Conservation (phyloP, 2,113 vertebrate genomes). For the Clarias magur region DNA sequence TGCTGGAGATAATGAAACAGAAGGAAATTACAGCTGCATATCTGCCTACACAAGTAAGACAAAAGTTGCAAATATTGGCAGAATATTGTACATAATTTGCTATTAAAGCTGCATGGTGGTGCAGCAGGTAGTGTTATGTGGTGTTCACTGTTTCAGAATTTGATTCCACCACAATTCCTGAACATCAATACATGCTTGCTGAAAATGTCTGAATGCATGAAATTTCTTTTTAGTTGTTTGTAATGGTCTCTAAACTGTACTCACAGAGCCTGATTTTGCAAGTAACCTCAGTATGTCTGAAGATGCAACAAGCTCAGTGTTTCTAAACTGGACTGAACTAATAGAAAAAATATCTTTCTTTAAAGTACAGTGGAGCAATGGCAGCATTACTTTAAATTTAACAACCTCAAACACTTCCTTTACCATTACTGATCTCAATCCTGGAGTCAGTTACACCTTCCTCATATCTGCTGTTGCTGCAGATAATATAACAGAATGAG, state of each 20-base stretch:
- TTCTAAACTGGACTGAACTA: conserved; percentile 5
- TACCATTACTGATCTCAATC: conserved; percentile 19
- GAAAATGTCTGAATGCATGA: neutral
- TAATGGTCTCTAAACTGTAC: neutral
- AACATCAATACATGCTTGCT: neutral
- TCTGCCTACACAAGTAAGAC: neutral
- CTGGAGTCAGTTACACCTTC: conserved; percentile 52
- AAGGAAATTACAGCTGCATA: neutral
- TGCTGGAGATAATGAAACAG: neutral
- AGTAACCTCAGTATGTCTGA: neutral
- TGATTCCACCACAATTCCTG: accelerated
- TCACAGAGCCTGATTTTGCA: conserved; percentile 18
- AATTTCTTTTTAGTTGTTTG: neutral
- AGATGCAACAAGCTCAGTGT: neutral
- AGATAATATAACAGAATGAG: conserved; percentile 30
- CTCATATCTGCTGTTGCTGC: conserved; percentile 32
- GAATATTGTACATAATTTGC: neutral
- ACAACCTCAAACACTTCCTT: neutral
- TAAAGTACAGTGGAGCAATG: conserved; percentile 17
- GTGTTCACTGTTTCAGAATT: too few relatives aligned
- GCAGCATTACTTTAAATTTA: neutral
- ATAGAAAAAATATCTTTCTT: neutral
- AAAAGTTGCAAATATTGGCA: neutral
- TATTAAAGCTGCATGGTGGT: neutral
- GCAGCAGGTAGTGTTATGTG: neutral